Percentiles rank a stretch among this genome's conserved stretches.
phyloP scores from a whole-genome alignment of 1,140 invertebrate genomes.

The Adoxophyes honmai region DNA sequence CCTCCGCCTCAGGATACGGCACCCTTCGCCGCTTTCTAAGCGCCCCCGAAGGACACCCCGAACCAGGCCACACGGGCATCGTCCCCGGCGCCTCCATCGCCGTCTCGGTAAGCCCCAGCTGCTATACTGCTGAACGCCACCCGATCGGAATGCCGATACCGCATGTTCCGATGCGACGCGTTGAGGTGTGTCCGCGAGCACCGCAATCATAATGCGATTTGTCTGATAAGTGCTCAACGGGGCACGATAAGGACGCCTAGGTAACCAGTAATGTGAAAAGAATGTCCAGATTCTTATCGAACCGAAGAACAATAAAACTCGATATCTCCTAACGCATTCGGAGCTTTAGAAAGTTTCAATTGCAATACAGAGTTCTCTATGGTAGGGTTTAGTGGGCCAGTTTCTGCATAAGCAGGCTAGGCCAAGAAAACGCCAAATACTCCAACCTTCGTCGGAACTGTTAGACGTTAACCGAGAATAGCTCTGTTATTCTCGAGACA shows the following conservation, averaged over 20 bases:
- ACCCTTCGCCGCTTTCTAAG: constrained; percentile 68
- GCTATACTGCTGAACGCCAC: constrained; percentile 27
- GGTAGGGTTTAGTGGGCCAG: too few species aligned
- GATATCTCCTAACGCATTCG: too few species aligned
- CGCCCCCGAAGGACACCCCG: constrained; percentile 59
- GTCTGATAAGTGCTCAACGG: constrained; percentile 26
- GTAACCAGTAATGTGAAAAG: not conserved
- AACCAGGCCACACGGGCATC: constrained; percentile 32
- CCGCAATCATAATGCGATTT: constrained; percentile 24
- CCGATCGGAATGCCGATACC: constrained; percentile 35
- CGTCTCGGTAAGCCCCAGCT: constrained; percentile 59
- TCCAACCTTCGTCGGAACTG: too few species aligned
- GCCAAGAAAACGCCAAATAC: too few species aligned
- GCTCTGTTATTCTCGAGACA: too few species aligned
- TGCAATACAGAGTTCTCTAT: too few species aligned
- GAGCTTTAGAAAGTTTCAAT: constrained; percentile 11
- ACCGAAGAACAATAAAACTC: constrained; percentile 11
- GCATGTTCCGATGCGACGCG: constrained; percentile 25
- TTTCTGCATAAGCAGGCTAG: too few species aligned
- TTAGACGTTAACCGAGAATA: too few species aligned
- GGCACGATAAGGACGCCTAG: constrained; percentile 18
- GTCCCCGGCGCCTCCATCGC: constrained; percentile 60
- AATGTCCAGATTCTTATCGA: constrained; percentile 10
- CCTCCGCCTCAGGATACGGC: constrained; percentile 70
- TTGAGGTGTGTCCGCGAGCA: constrained; percentile 23